Evolutionary conservation across 2,888 invertebrate species (phyloP).

Genomic region (Lepidocyrtoides sp.): DNA sequence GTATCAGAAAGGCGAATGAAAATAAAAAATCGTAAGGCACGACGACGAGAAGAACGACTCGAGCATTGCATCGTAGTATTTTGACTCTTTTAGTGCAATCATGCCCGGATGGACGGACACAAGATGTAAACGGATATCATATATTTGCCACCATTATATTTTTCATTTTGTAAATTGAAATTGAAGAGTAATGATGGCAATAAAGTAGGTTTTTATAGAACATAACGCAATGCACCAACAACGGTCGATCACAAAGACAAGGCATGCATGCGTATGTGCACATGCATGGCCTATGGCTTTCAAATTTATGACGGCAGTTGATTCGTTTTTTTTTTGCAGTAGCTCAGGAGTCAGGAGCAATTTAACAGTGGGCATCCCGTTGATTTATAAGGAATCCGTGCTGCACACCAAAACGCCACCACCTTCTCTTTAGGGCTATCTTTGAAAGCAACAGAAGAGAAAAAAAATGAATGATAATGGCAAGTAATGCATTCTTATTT

Average conservation of each 20-base stretch:
- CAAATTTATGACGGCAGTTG: neutral
- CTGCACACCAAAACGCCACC: neutral
- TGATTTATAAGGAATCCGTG: conserved; percentile 51
- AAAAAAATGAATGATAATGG: conserved; percentile 4
- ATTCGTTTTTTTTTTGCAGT: conserved; percentile 16
- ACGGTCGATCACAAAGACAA: conserved; percentile 7
- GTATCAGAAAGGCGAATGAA: no score
- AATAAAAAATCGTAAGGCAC: conserved; percentile 28
- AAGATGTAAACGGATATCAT: neutral
- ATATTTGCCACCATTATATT: conserved; percentile 8
- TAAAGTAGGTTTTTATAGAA: conserved; percentile 11
- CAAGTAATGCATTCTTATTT: neutral
- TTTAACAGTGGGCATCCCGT: conserved; percentile 37
- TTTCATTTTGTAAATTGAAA: conserved; percentile 31
- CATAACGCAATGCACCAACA: neutral
- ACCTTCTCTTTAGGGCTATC: conserved; percentile 34
- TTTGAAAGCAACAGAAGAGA: neutral
- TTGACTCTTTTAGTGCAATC: conserved; percentile 53
- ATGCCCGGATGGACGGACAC: conserved; percentile 34
- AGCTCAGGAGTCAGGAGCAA: conserved; percentile 13
- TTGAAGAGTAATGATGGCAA: conserved; percentile 36
- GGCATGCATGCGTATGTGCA: neutral
- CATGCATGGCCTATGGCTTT: neutral
- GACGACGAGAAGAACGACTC: neutral
- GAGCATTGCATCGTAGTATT: conserved; percentile 8